Conservation (phyloP, 2,888 invertebrate genomes). For the Acronicta leporina region DNA sequence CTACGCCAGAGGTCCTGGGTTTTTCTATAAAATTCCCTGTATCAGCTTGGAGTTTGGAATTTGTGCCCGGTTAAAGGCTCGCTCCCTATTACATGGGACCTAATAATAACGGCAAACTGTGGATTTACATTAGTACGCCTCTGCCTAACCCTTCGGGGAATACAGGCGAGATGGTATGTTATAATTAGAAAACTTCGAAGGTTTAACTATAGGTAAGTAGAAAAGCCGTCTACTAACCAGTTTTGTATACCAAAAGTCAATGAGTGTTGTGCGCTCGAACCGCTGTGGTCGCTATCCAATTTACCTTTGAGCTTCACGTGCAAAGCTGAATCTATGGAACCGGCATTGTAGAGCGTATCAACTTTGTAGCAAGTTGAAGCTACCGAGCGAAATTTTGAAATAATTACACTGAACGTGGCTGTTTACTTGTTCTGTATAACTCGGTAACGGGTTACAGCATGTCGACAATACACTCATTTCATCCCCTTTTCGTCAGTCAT, state of each 20-base stretch:
- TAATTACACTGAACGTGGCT: constrained; percentile 52
- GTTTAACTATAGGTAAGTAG: constrained; percentile 44
- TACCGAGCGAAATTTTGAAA: constrained; percentile 51
- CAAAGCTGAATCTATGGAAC: constrained; percentile 64
- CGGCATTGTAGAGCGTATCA: constrained; percentile 51
- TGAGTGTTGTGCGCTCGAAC: constrained; percentile 62
- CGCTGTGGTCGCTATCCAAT: constrained; percentile 80
- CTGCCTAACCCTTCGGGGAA: too few species aligned
- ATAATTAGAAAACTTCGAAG: constrained; percentile 9
- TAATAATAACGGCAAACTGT: too few species aligned
- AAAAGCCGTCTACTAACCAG: constrained; percentile 59
- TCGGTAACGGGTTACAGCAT: constrained; percentile 1
- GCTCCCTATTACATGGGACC: too few species aligned
- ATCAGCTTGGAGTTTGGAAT: too few species aligned
- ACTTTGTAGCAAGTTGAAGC: constrained; percentile 48
- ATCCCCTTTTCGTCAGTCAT: background rate
- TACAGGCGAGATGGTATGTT: too few species aligned
- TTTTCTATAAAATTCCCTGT: too few species aligned
- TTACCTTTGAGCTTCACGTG: constrained; percentile 77
- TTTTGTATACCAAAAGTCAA: constrained; percentile 62
- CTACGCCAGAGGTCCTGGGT: too few species aligned
- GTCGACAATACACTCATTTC: background rate
- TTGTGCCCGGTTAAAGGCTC: too few species aligned
- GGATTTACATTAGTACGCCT: too few species aligned
- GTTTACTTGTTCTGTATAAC: constrained; percentile 9